phyloP scores from a whole-genome alignment of 1,140 invertebrate species.

The Bactericera cockerelli region DNA sequence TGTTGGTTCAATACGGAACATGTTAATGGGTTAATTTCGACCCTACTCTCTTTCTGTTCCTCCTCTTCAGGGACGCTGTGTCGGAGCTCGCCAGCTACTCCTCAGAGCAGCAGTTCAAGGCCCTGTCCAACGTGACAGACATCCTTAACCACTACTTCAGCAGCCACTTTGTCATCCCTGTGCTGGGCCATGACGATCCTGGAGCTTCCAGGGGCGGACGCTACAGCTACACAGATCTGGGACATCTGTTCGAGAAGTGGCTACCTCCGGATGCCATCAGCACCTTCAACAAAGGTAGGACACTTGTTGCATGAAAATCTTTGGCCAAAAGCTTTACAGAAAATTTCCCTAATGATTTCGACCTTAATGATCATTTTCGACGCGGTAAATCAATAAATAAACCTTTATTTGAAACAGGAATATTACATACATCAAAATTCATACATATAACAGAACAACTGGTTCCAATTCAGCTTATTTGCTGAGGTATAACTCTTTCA shows the following conservation, averaged over 20 bases:
- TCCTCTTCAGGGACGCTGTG: conserved; percentile 39
- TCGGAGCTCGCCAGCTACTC: conserved; percentile 36
- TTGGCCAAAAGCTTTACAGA: not conserved
- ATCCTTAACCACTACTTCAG: conserved; percentile 57
- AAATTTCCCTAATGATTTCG: too few relatives aligned
- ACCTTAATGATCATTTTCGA: too few relatives aligned
- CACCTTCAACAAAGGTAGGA: conserved; percentile 57
- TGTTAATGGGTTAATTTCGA: too few relatives aligned
- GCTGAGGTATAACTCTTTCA: too few relatives aligned
- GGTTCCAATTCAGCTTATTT: too few relatives aligned
- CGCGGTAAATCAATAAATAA: too few relatives aligned
- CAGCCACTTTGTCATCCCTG: conserved; percentile 66
- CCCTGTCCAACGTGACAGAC: conserved; percentile 56
- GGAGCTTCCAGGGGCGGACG: conserved; percentile 30
- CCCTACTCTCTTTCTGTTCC: too few relatives aligned
- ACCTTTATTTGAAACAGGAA: too few relatives aligned
- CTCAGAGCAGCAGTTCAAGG: conserved; percentile 35
- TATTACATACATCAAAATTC: too few relatives aligned
- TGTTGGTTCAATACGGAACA: too few relatives aligned
- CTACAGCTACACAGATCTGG: conserved; percentile 38
- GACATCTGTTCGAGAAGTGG: conserved; percentile 62
- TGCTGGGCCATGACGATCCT: conserved; percentile 62
- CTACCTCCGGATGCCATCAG: conserved; percentile 57
- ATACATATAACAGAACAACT: too few relatives aligned
- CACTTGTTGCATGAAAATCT: conserved; percentile 9